These are phyloP conservation scores for Mactromeris polynyma DNA, from an alignment of 2,888 invertebrate genomes.

Conservation along the genomic window DNA sequence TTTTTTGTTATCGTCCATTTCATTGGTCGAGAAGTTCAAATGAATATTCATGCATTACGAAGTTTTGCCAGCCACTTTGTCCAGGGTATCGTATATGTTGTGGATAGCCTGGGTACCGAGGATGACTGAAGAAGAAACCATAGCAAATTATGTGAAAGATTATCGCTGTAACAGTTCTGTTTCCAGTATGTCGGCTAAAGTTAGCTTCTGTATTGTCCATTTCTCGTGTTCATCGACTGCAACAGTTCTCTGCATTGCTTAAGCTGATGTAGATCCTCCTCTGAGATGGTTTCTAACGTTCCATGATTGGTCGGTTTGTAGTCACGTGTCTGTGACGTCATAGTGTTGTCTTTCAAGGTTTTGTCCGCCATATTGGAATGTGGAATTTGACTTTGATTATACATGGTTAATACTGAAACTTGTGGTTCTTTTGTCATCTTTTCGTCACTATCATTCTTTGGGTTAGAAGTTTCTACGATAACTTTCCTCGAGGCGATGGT, in stretches of 20 bases:
- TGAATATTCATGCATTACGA: no score
- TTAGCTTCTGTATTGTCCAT: no score
- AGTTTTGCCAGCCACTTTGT: no score
- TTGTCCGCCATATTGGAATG: neutral
- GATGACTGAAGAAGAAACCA: no score
- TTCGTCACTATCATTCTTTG: neutral
- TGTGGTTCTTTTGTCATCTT: neutral
- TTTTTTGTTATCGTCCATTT: no score
- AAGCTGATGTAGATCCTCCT: neutral
- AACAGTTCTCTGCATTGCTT: slow-evolving; percentile 23
- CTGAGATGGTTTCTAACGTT: neutral
- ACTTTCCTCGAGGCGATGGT: neutral
- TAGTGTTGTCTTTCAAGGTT: neutral
- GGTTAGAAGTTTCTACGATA: neutral
- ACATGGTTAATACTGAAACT: neutral
- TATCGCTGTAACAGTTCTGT: no score
- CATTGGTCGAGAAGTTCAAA: no score
- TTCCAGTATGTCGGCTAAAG: no score
- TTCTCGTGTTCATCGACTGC: neutral
- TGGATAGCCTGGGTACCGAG: no score
- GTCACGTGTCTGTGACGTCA: neutral
- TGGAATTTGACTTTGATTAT: neutral
- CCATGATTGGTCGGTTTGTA: neutral
- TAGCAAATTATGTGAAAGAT: no score
- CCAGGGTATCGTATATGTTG: no score